Base-by-base conservation (phyloP, 2,888 invertebrate species). In the Mantis religiosa region DNA sequence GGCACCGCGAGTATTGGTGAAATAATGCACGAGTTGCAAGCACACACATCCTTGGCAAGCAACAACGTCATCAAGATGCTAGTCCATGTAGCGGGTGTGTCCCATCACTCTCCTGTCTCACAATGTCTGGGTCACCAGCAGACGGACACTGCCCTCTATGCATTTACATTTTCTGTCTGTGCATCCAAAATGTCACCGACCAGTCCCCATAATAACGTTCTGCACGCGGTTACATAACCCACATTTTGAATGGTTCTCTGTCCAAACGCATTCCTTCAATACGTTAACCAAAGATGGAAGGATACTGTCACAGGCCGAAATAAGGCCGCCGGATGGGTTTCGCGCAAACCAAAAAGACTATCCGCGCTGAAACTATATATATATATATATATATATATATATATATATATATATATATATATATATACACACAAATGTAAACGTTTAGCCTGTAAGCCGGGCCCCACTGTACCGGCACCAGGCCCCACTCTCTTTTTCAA, bases 61-160 rank as follows among this genome's bases (percentile, higher is more conserved):
- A 71, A 71, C 25, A 71, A 1, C 20, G 84, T 41, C 84, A 84
- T 84, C 84, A 30, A 20, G 28, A 30, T 84, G 84, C 84, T 25
- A 27, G 25, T 30, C 84, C n/a, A 20, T 14, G 84, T 84, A n/a
- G 28, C 9, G 85, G 85, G 85, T 85, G 85, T n/a, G 47, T 41
- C 27, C 84, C 84, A 85, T 85, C 84, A 85, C 84, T 85, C 30
- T 28, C 20, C 25, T 41, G 41, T 71, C 54, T 71, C 54, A 71
- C 54, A 71, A 71, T 71, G 85, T 85, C 85, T 85, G 85, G 85
- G 85, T 85, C 54, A 85, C 54, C 54, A 85, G 85, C 54, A 71
- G 54, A 71, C 20, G 54, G 54, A 71, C 54, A 71, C 54, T 71
- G 54, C 54, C 54, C 54, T 71, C 54, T 20, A 71, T 71, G 54